Conservation (phyloP, 2,888 invertebrate genomes). For the Sphinx pinastri region DNA sequence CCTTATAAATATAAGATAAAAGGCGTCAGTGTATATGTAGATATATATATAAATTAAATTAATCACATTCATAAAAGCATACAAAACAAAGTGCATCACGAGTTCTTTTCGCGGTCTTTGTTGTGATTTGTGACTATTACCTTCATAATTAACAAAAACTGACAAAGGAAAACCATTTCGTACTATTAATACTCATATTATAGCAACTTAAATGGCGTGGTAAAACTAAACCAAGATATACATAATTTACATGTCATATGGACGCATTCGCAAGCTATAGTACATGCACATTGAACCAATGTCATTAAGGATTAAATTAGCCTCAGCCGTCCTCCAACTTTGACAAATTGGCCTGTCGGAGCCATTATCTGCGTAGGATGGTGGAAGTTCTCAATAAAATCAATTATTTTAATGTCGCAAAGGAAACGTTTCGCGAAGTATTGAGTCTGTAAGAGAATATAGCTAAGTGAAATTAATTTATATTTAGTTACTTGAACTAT, state of each 20-base stretch:
- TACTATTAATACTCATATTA: neutral
- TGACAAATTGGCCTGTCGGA: constrained; percentile 40
- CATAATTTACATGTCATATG: neutral
- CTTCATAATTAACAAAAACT: no score
- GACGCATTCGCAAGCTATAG: constrained; percentile 23
- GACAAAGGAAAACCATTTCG: no score
- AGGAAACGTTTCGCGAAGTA: constrained; percentile 15
- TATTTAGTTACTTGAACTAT: neutral
- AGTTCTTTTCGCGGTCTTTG: no score
- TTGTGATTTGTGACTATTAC: no score
- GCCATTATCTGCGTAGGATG: constrained; percentile 30
- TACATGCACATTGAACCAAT: constrained; percentile 50
- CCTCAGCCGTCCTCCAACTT: constrained; percentile 41
- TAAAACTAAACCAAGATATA: neutral
- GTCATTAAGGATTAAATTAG: constrained; percentile 38
- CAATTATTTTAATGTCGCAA: constrained; percentile 26
- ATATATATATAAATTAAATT: no score
- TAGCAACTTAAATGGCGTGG: neutral
- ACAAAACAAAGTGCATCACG: no score
- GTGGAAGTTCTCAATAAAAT: constrained; percentile 35
- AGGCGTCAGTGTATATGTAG: no score
- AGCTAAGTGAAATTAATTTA: constrained; percentile 1
- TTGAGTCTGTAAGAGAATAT: neutral
- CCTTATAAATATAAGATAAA: no score
- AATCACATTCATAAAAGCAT: no score